These are phyloP conservation scores for Acrossocheilus fasciatus DNA, from an alignment of 2,797 vertebrate species.

Conservation along the genomic window DNA sequence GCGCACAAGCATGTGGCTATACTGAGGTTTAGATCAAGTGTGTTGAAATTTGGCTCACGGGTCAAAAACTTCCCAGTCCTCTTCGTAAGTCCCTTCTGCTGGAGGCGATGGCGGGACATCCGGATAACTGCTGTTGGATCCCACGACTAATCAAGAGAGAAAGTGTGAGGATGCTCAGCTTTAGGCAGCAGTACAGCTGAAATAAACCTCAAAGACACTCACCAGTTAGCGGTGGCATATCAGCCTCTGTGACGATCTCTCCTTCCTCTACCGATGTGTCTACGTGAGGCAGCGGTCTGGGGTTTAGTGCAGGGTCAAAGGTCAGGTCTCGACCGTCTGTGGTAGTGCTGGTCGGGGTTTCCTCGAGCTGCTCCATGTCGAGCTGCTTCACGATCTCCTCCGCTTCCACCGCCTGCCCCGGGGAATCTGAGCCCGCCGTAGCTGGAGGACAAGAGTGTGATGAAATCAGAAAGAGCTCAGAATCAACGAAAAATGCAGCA, in stretches of 20 bases:
- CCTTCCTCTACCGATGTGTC: slow-evolving; percentile 84
- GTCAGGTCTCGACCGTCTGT: slow-evolving; percentile 78
- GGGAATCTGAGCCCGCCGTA: slow-evolving; percentile 86
- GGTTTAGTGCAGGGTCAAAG: slow-evolving; percentile 79
- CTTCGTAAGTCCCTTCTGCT: slow-evolving; percentile 94
- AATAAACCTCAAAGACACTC: slow-evolving; percentile 64
- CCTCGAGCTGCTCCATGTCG: slow-evolving; percentile 88
- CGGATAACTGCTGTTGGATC: slow-evolving; percentile 88
- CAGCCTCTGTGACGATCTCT: slow-evolving; percentile 84
- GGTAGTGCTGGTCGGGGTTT: slow-evolving; percentile 84
- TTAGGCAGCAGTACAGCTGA: background rate
- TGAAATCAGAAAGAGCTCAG: background rate
- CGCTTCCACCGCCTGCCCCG: slow-evolving; percentile 88
- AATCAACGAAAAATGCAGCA: background rate
- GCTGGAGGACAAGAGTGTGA: slow-evolving; percentile 67
- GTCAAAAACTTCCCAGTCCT: slow-evolving; percentile 99
- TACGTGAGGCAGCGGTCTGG: slow-evolving; percentile 70
- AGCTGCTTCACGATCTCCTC: slow-evolving; percentile 91
- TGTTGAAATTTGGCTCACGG: slow-evolving; percentile 84
- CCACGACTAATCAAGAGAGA: slow-evolving; percentile 79
- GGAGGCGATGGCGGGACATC: slow-evolving; percentile 80
- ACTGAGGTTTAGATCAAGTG: background rate
- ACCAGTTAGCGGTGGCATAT: slow-evolving; percentile 95
- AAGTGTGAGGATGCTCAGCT: background rate
- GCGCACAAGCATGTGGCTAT: background rate